Evolutionary conservation across 2,888 invertebrate genomes (phyloP).

Genomic region (Suillia variegata): DNA sequence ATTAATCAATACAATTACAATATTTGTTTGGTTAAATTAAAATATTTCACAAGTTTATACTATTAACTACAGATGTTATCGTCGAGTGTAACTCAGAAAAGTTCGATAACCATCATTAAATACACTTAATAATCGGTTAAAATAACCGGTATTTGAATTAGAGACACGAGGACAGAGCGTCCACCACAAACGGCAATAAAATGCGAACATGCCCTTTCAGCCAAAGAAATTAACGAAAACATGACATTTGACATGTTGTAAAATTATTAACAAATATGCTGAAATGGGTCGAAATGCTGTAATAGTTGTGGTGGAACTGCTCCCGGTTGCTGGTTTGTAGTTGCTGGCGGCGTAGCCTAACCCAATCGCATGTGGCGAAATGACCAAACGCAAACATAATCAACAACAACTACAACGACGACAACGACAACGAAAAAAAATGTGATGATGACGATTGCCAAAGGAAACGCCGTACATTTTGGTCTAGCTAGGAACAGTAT

Average conservation of each 20-base stretch:
- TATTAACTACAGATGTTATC: too few species aligned
- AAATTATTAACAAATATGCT: slow-evolving; percentile 53
- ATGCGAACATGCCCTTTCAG: slow-evolving; percentile 20
- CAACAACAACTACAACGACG: not conserved
- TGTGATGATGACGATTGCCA: not conserved
- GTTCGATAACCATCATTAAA: too few species aligned
- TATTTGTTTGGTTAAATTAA: too few species aligned
- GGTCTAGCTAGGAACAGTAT: not conserved
- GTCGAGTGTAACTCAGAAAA: too few species aligned
- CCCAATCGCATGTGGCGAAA: slow-evolving; percentile 2
- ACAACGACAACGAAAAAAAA: slow-evolving; percentile 12
- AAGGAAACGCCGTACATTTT: not conserved
- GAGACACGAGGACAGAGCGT: too few species aligned
- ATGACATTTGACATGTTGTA: slow-evolving; percentile 43
- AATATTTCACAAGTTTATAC: too few species aligned
- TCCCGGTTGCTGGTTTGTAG: not conserved
- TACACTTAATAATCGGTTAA: too few species aligned
- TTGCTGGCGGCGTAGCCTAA: not conserved
- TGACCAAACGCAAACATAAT: not conserved
- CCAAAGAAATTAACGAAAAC: slow-evolving; percentile 35
- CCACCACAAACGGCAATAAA: not conserved
- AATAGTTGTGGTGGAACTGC: too few species aligned
- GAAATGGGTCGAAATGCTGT: too few species aligned
- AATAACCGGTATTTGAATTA: too few species aligned
- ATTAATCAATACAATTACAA: too few species aligned